Base-by-base conservation (phyloP, 2,888 invertebrate species). In the Ctena decussata region DNA sequence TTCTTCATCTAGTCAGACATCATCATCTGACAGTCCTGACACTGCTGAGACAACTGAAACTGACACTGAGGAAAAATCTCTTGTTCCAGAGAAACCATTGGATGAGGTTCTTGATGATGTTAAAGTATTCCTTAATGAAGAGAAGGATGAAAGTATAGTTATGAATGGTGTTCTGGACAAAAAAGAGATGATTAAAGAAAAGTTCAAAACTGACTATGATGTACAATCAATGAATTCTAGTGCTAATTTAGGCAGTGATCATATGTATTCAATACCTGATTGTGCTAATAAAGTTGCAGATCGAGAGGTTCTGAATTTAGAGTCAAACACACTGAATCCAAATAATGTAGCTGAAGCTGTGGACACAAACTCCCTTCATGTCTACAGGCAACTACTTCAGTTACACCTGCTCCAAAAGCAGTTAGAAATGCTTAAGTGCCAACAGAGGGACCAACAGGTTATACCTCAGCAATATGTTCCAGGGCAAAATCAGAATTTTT, bases 1-100 rank as follows among this genome's bases (percentile, higher is more conserved):
- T n/a, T 53, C 74, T 3, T n/a, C 2, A 83, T 83, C 77, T 81
- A 82, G 18, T 49, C 76, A 30, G 76, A 65, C 24, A 77, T 39
- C 79, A n/a, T 76, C 76, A 0, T 27, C 74, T 12, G 72, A 78
- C 35, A 75, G 65, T 18, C 71, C 72, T 32, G 75, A 85, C 24
- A 60, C 41, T 24, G 39, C 24, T 15, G 39, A 75, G 27, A 75
- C 24, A 27, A 30, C 32, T 8, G 41, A 75, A 32, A 76, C 18
- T 32, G 65, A 65, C 6, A n/a, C 5, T 65, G 65, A 65, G 3
- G 1, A 27, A 65, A 21, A 35, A n/a, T n/a, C n/a, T 35, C 18
- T 18, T 35, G 65, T 35, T 11, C 18, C 27, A 8, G 57, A 57
- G 15, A 57, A 57, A 57, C 57, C 24, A 27, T 27, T 57, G 27